Evolutionary conservation across 2,797 vertebrate species (phyloP), one percentile per base, ranked within the genome.

Genomic region (Poecilia gillii): DNA sequence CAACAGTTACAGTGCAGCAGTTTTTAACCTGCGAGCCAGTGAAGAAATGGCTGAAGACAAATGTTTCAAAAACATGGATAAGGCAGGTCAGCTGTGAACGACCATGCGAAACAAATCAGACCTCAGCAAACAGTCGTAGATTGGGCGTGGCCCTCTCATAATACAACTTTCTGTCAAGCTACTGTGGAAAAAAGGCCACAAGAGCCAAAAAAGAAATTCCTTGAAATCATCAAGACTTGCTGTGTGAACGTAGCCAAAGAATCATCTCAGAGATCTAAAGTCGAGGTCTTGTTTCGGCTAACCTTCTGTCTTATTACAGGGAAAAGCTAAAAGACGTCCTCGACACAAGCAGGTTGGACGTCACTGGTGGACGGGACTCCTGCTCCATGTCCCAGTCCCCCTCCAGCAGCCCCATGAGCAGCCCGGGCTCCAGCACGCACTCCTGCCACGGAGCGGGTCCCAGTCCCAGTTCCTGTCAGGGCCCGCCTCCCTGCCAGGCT

Each of bases 251-350:
- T 25, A 23, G 20, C 49, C 2, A 0, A 75, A n/a, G 43, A n/a
- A 2, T 53, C n/a, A 14, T 64, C 13, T 72, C 13, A 0, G 1
- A 7, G 0, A 41, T 53, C 31, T 62, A 39, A 53, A 47, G 8
- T 13, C 8, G 33, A 36, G 39, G 1, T 41, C 18, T 73, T 59
- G 11, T 18, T 64, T 74, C 49, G 0, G 13, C 39, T 45, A 28
- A n/a, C 14, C 9, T 33, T 80, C 39, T 84, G 4, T 89, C 31
- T 79, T 46, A 62, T 84, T 5, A 55, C 49, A 99, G 99, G 78
- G 97, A 97, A 91, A 99, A 99, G 93, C 96, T 99, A 71, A 97
- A 96, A 36, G 98, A 99, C 77, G 95, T 99, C 90, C 95, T 99
- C 11, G 97, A 97, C 73, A 90, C 92, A 2, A 95, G 95, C 83